Evolutionary conservation across 2,113 vertebrate genomes (phyloP).

Genomic region (Ictidomys tridecemlineatus): DNA sequence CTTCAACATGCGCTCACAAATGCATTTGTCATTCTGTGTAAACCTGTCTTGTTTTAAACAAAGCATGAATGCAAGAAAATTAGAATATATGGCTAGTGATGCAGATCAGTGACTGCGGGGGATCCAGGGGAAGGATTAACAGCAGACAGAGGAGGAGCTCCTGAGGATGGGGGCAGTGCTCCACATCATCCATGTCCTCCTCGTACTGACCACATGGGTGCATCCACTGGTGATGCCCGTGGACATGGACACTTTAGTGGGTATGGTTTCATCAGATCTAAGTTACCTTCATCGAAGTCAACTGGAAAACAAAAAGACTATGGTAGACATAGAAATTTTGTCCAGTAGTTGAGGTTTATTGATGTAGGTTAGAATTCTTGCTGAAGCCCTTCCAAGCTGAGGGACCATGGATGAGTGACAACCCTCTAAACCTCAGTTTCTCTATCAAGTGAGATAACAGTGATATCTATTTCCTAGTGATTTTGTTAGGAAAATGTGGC

Average conservation of each 20-base stretch:
- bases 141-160: background rate
- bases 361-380: background rate
- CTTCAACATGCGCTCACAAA: background rate
- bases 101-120: background rate
- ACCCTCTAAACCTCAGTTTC: background rate
- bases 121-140: background rate
- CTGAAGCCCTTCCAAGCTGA: background rate
- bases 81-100: too few species aligned
- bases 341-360: background rate
- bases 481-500: background rate
- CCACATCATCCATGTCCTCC: background rate
- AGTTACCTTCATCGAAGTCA: background rate
- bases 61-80: background rate
- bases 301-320: background rate
- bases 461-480: background rate
- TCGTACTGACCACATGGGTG: too few species aligned
- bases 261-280: background rate
- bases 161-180: too few species aligned
- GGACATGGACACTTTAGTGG: background rate
- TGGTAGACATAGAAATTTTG: background rate
- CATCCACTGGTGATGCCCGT: background rate
- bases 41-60: background rate
- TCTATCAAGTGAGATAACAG: background rate
- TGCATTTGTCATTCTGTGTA: background rate
- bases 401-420: background rate